Conservation (phyloP, 1,140 invertebrate genomes). For the Vollenhovia emeryi region DNA sequence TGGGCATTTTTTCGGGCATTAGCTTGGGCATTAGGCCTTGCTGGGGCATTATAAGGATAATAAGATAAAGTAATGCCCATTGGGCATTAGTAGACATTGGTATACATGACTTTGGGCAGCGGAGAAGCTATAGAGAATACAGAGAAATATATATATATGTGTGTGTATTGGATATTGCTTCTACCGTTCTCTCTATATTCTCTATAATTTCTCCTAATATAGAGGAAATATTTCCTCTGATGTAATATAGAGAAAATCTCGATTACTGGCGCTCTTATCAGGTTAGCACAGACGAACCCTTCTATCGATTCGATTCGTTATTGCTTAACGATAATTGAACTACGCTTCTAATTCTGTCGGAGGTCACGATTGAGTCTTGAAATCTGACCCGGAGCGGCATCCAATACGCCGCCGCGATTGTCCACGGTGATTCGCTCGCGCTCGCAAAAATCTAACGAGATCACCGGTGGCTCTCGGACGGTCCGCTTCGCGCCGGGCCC, state of each 20-base stretch:
- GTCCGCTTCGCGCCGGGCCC: background rate
- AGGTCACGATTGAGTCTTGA: background rate
- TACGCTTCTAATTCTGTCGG: background rate
- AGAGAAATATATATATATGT: too few species aligned
- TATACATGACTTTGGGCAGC: too few species aligned
- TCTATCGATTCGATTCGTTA: background rate
- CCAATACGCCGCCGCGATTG: background rate
- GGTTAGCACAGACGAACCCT: background rate
- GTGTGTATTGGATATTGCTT: too few species aligned
- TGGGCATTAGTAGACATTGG: too few species aligned
- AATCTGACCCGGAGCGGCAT: background rate
- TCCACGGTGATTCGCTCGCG: background rate
- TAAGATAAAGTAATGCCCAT: too few species aligned
- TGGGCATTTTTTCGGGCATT: too few species aligned
- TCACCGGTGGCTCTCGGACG: conserved; percentile 6
- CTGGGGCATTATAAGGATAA: too few species aligned
- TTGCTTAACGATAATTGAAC: background rate
- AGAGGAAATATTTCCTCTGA: too few species aligned
- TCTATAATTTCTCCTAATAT: too few species aligned
- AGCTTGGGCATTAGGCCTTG: too few species aligned
- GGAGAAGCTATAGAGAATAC: background rate
- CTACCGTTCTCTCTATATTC: too few species aligned
- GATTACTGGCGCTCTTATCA: background rate
- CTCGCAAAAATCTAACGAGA: conserved; percentile 13
- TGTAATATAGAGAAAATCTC: background rate